These are phyloP conservation scores for Venturia canescens DNA, from an alignment of 1,140 invertebrate species.

Conservation along the genomic window DNA sequence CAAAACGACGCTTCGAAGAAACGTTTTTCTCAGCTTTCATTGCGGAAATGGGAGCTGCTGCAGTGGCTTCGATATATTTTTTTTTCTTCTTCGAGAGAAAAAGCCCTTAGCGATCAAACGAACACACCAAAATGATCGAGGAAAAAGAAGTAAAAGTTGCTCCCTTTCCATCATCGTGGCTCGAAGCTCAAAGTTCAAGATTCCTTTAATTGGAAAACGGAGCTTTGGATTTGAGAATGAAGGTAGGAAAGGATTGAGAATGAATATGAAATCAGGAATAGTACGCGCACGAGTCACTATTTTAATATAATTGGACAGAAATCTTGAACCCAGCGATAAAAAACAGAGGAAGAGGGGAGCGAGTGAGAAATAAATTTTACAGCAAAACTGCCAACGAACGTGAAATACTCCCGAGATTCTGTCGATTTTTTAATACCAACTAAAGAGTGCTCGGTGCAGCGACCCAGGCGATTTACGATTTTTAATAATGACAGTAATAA, in stretches of 20 bases:
- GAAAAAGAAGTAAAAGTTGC: too few species aligned
- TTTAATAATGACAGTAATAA: slow-evolving; percentile 40
- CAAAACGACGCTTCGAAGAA: background rate
- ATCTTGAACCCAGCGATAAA: background rate
- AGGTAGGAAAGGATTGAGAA: background rate
- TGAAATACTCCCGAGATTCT: background rate
- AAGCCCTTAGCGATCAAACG: background rate
- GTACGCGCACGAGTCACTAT: background rate
- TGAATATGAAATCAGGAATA: background rate
- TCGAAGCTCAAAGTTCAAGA: background rate
- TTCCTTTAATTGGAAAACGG: background rate
- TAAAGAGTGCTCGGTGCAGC: background rate
- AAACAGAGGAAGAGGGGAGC: background rate
- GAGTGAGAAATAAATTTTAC: background rate
- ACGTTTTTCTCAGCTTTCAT: background rate
- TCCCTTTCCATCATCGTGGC: background rate
- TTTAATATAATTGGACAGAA: slow-evolving; percentile 1
- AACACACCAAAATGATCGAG: background rate
- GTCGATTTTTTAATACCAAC: background rate
- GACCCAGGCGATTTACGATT: slow-evolving; percentile 34
- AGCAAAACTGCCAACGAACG: background rate
- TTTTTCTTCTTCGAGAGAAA: background rate
- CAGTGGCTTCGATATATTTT: background rate
- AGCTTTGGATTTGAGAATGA: background rate
- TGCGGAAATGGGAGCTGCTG: background rate